These are phyloP conservation scores for Oenanthe oenanthe DNA, from an alignment of 2,113 vertebrate species.

Conservation along the genomic window DNA sequence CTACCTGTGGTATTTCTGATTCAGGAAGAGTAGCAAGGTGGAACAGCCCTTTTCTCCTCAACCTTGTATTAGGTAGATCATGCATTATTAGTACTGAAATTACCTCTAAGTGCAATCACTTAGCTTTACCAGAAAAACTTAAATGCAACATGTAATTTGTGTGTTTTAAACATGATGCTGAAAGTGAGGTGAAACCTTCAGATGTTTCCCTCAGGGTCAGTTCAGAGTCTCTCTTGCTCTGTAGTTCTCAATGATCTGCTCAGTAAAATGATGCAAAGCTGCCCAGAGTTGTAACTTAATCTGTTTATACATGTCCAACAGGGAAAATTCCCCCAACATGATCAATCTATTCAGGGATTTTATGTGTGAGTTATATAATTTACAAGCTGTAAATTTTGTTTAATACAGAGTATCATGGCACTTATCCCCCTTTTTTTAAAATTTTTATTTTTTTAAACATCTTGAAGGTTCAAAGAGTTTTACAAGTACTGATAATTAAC, in stretches of 20 bases:
- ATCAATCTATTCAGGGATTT: not conserved
- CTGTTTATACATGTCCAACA: not conserved
- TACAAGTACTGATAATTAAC: slow-evolving; percentile 39
- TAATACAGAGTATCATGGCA: not conserved
- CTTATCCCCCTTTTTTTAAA: not conserved
- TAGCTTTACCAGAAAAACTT: not conserved
- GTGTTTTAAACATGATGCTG: not conserved
- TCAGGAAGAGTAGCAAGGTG: not conserved
- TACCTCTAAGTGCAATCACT: not conserved
- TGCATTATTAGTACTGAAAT: not conserved
- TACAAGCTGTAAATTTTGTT: not conserved
- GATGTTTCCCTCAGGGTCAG: not conserved
- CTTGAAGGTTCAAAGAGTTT: slow-evolving; percentile 20
- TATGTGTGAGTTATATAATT: slow-evolving; percentile 34
- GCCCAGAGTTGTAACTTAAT: not conserved
- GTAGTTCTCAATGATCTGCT: not conserved
- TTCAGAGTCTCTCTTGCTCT: not conserved
- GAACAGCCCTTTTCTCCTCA: not conserved
- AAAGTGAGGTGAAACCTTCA: not conserved
- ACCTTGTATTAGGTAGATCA: not conserved
- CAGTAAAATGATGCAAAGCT: not conserved
- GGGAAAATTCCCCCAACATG: not conserved
- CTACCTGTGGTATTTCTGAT: not conserved
- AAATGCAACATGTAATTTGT: not conserved
- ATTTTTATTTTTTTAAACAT: not conserved